Conservation (phyloP, 2,113 vertebrate species). For the Crotalus horridus region DNA sequence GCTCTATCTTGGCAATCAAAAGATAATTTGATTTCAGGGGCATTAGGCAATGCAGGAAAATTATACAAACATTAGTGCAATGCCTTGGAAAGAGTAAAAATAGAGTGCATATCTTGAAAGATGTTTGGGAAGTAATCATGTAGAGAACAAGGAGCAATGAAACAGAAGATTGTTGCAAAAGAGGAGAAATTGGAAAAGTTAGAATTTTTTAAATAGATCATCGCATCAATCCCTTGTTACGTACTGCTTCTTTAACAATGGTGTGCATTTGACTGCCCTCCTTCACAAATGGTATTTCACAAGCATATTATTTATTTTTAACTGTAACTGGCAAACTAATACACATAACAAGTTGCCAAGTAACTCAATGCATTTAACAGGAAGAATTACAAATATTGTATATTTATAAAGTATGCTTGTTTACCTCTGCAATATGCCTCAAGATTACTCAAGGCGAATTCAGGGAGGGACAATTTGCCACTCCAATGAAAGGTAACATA, state of each 20-base stretch:
- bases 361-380: neutral
- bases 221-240: neutral
- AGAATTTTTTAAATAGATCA: neutral
- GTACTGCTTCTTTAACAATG: neutral
- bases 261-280: neutral
- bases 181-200: neutral
- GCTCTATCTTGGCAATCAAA: neutral
- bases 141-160: neutral
- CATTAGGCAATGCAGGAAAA: neutral
- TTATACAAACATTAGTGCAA: neutral
- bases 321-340: neutral
- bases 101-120: neutral
- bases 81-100: neutral
- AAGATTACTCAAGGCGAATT: neutral
- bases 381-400: neutral
- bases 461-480: neutral
- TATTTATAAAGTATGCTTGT: neutral
- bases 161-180: neutral
- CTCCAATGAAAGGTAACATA: neutral
- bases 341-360: neutral
- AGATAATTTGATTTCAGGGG: neutral
- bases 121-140: conserved; percentile 14
- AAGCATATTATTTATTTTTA: neutral
- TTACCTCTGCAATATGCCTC: neutral
- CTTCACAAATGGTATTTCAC: neutral